A percentile compares a stretch with the other conserved stretches of the same genome.
Evolutionary conservation across 2,888 invertebrate genomes (phyloP).

Genomic region (Blastobasis adustella): DNA sequence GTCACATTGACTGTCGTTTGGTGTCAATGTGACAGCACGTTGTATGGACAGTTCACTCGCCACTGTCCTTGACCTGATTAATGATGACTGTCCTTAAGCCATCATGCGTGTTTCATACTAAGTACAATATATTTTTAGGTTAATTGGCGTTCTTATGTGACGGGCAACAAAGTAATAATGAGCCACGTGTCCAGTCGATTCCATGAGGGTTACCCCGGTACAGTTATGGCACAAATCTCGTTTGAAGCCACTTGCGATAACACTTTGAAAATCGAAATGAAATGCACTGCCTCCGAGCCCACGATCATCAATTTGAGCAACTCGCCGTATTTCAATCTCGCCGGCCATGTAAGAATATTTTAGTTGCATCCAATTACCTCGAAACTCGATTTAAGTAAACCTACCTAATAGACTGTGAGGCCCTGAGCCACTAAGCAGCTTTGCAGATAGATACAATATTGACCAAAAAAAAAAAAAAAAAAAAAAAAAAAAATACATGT

Average conservation of each 20-base stretch:
- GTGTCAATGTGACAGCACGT: no score
- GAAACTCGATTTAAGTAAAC: neutral
- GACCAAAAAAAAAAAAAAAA: no score
- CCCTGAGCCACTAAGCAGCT: neutral
- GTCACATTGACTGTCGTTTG: no score
- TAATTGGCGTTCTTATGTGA: conserved; percentile 79
- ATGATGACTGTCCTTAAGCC: no score
- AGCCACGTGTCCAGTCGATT: conserved; percentile 84
- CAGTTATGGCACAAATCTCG: conserved; percentile 79
- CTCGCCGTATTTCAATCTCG: conserved; percentile 93
- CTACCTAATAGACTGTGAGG: neutral
- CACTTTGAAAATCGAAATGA: conserved; percentile 83
- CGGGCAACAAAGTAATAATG: conserved; percentile 79
- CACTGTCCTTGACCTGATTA: no score
- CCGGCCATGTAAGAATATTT: conserved; percentile 84
- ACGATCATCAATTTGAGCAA: conserved; percentile 92
- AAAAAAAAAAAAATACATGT: no score
- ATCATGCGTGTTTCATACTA: no score
- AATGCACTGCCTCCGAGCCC: conserved; percentile 83
- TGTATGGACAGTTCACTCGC: no score
- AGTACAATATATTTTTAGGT: conserved; percentile 41
- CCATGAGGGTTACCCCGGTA: conserved; percentile 93
- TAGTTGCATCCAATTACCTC: neutral
- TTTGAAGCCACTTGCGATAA: conserved; percentile 85
- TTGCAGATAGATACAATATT: neutral